phyloP scores from a whole-genome alignment of 92 coral and sea anemone genomes.

The Phenganax marumi region DNA sequence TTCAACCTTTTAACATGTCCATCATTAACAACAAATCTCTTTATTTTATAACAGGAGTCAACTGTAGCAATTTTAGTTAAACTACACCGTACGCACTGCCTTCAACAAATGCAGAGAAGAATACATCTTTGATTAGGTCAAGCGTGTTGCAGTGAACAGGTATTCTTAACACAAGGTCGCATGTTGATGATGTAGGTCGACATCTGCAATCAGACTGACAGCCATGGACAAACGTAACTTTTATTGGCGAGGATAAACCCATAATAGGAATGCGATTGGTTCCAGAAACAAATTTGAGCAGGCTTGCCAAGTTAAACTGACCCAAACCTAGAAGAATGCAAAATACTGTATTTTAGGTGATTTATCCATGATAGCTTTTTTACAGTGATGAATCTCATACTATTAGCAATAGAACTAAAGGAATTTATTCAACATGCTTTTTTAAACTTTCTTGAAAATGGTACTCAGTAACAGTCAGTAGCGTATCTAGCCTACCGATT shows the following conservation, averaged over 20 bases:
- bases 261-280: background rate
- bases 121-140: background rate
- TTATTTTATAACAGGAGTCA: background rate
- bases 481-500: too few species aligned
- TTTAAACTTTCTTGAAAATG: too few species aligned
- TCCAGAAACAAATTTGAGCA: background rate
- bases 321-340: background rate
- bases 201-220: background rate
- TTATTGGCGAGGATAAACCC: conserved; percentile 4
- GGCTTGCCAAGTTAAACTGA: background rate
- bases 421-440: too few species aligned
- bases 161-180: background rate
- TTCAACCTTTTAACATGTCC: too few species aligned
- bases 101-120: conserved; percentile 6
- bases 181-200: conserved; percentile 2
- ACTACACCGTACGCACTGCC: background rate
- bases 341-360: too few species aligned
- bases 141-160: conserved; percentile 1
- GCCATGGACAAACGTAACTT: background rate
- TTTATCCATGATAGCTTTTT: too few species aligned
- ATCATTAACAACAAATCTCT: background rate
- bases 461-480: too few species aligned
- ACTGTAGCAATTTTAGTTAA: background rate
- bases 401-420: too few species aligned
- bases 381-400: too few species aligned